Evolutionary conservation across 2,888 invertebrate genomes (phyloP).

Genomic region (Yponomeuta malinellus): DNA sequence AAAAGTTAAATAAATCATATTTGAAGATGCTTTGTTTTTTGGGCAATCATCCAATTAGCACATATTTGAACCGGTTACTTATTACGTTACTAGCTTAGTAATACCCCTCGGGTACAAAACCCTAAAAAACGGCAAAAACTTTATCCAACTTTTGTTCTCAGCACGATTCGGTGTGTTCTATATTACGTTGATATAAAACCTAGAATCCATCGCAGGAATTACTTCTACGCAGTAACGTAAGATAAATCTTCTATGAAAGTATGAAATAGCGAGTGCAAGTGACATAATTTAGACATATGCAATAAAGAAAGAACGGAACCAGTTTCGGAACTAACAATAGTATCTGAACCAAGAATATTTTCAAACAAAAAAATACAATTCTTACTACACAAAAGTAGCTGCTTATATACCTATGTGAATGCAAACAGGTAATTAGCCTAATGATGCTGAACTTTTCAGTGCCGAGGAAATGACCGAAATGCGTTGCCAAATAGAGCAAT

Average conservation of each 20-base stretch:
- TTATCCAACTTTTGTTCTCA: no score
- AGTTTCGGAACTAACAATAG: conserved; percentile 8
- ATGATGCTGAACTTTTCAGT: conserved; percentile 24
- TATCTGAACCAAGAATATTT: background rate
- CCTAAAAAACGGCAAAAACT: no score
- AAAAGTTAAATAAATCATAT: no score
- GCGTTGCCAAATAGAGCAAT: conserved; percentile 18
- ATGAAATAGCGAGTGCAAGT: conserved; percentile 13
- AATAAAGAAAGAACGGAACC: conserved; percentile 11
- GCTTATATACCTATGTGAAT: background rate
- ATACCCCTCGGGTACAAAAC: no score
- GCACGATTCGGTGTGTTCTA: no score
- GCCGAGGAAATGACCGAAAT: conserved; percentile 19
- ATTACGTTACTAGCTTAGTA: no score
- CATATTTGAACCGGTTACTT: no score
- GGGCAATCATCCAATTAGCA: no score
- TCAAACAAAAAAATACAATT: background rate
- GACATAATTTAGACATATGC: conserved; percentile 18
- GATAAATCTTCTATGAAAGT: conserved; percentile 19
- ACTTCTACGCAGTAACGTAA: background rate
- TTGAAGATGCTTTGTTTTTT: no score
- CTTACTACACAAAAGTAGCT: background rate
- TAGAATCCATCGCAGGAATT: background rate
- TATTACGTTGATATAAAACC: no score
- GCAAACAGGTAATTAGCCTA: conserved; percentile 22